Evolutionary conservation across 2,888 invertebrate species (phyloP).

Genomic region (Morpho deidamia): DNA sequence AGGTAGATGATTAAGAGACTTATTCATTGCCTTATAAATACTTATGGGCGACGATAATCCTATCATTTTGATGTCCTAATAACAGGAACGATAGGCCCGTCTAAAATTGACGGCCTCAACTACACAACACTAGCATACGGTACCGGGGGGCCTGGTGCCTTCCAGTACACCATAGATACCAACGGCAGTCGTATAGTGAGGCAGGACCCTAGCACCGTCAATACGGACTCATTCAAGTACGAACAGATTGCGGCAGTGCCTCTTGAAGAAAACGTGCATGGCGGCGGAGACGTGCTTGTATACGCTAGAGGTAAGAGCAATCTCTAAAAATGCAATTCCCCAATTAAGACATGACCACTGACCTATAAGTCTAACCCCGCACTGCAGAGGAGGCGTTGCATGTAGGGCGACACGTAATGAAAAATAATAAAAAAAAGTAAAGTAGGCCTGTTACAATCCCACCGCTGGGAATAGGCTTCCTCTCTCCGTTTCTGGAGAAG

Average conservation of each 20-base stretch:
- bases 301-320: conserved; percentile 83
- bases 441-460: too few relatives aligned
- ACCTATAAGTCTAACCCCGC: too few relatives aligned
- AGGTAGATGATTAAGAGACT: too few relatives aligned
- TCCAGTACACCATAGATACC: conserved; percentile 63
- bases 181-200: conserved; percentile 59
- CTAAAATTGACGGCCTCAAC: conserved; percentile 79
- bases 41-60: too few relatives aligned
- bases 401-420: too few relatives aligned
- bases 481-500: too few relatives aligned
- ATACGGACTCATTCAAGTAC: conserved; percentile 82
- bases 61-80: not conserved
- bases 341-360: too few relatives aligned
- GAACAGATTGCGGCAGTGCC: conserved; percentile 85
- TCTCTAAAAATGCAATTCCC: too few relatives aligned
- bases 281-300: conserved; percentile 91
- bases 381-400: too few relatives aligned
- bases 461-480: too few relatives aligned
- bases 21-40: too few relatives aligned
- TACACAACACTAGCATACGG: conserved; percentile 89
- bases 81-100: conserved; percentile 80
- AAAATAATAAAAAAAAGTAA: too few relatives aligned
- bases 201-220: conserved; percentile 77
- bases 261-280: conserved; percentile 86
- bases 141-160: conserved; percentile 85